Conservation (phyloP, 2,888 invertebrate species). For the Ochropacha duplaris region DNA sequence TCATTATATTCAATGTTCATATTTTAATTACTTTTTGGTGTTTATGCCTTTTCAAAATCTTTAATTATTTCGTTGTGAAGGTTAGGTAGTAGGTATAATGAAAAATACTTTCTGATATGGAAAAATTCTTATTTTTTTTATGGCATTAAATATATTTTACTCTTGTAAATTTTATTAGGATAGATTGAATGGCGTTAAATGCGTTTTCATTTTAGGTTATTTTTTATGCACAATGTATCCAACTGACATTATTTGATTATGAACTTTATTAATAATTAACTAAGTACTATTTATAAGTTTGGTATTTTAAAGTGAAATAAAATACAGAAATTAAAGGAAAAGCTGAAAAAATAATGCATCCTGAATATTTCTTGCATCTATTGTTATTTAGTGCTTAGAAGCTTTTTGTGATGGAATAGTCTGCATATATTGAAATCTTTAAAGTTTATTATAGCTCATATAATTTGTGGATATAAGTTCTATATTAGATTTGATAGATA, state of each 20-base stretch:
- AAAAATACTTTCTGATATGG: too few relatives aligned
- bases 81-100: too few relatives aligned
- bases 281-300: too few relatives aligned
- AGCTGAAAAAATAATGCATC: not conserved
- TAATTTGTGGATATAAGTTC: not conserved
- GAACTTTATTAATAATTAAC: not conserved
- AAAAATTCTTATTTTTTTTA: too few relatives aligned
- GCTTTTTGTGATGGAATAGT: not conserved
- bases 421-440: not conserved
- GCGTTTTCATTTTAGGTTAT: slow-evolving; percentile 16
- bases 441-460: not conserved
- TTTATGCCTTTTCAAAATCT: too few relatives aligned
- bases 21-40: too few relatives aligned
- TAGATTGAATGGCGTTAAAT: not conserved
- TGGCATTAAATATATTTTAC: too few relatives aligned
- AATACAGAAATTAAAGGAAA: not conserved
- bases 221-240: slow-evolving; percentile 30
- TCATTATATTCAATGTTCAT: too few relatives aligned
- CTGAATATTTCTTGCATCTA: not conserved
- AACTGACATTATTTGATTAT: not conserved
- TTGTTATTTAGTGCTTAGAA: not conserved
- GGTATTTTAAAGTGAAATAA: too few relatives aligned
- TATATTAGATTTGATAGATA: not conserved
- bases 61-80: too few relatives aligned
- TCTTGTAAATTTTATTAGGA: not conserved